A percentile compares a stretch with the other conserved stretches of the same genome.
Conservation (phyloP, 2,797 vertebrate species). For the Diceros bicornis region DNA sequence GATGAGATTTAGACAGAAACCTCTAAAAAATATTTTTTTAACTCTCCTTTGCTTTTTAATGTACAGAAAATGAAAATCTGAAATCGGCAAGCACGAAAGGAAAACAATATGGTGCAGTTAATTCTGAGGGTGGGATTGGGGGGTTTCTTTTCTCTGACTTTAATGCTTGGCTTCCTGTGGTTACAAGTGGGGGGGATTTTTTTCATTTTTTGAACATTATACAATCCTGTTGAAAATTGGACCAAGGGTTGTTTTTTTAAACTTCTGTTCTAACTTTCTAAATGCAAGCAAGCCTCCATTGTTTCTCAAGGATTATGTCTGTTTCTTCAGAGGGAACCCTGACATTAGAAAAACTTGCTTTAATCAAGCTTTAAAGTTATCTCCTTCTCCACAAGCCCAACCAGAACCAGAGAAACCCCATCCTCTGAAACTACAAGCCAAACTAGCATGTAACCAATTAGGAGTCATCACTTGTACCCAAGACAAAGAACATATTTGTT, state of each 20-base stretch:
- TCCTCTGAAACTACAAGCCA: conserved; percentile 86
- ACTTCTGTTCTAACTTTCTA: conserved; percentile 86
- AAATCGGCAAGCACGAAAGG: conserved; percentile 87
- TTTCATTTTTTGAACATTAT: conserved; percentile 89
- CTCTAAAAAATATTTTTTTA: conserved; percentile 90
- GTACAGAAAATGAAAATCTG: conserved; percentile 88
- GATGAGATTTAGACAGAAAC: conserved; percentile 92
- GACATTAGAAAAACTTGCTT: conserved; percentile 89
- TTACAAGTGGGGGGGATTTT: conserved; percentile 89
- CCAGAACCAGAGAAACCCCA: conserved; percentile 83
- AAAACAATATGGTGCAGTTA: conserved; percentile 86
- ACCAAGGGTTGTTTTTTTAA: conserved; percentile 83
- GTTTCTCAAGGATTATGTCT: conserved; percentile 84
- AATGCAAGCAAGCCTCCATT: conserved; percentile 72
- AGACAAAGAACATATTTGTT: conserved; percentile 89
- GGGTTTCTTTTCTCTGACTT: conserved; percentile 80
- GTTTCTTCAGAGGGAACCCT: conserved; percentile 85
- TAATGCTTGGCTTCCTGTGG: conserved; percentile 91
- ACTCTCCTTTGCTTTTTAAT: conserved; percentile 86
- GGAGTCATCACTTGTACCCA: conserved; percentile 88
- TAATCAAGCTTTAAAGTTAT: conserved; percentile 91
- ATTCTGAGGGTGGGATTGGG: conserved; percentile 72
- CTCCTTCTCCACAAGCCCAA: conserved; percentile 75
- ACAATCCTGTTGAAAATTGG: conserved; percentile 86
- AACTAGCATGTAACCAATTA: conserved; percentile 91